Base-by-base conservation (phyloP, 1,140 invertebrate genomes). In the Linepithema humile region DNA sequence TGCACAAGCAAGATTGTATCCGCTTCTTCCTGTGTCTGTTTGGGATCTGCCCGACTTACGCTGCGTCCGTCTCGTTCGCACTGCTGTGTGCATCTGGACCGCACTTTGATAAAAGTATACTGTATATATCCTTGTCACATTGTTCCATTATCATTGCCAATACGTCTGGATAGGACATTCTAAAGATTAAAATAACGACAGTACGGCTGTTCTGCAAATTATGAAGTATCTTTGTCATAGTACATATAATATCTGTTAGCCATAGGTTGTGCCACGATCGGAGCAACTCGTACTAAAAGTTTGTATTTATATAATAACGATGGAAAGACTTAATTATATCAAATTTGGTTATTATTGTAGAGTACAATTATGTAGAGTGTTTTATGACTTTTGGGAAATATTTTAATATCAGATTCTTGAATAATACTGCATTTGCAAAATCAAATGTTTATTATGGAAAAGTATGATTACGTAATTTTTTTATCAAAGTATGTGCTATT, bases 241-340 rank as follows among this genome's bases (percentile, higher is more conserved):
- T 89, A 89, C 88, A 90, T 89, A 82, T 67, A 59, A 26, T 87
- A 73, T 60, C 85, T 86, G 72, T 87, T 85, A 89, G 88, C 88
- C 85, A 85, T 89, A 87, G 57, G 83, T 89, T 85, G 88, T 87
- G 88, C 83, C 85, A 83, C 67, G 55, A 32, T 53, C 53, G 82
- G 64, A 89, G 40, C 88, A 78, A 82, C 78, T 62, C 83, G 64
- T 89, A 85, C 23, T 87, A 85, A 59, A 85, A 82, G 88, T 84
- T 82, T 57, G 64, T 80, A 80, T 80, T 80, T 80, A 80, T 88
- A 89, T 85, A 9, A 83, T 84, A 84, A 75, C 55, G 57, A 89
- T 57, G 84, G 74, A 86, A 78, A 82, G 40, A n/a, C 60, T 86
- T 88, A 88, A 88, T 55, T 85, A 57, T 67, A 83, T 86, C 74